Evolutionary conservation across 2,797 vertebrate species (phyloP).

Genomic region (Pteropus rufus): DNA sequence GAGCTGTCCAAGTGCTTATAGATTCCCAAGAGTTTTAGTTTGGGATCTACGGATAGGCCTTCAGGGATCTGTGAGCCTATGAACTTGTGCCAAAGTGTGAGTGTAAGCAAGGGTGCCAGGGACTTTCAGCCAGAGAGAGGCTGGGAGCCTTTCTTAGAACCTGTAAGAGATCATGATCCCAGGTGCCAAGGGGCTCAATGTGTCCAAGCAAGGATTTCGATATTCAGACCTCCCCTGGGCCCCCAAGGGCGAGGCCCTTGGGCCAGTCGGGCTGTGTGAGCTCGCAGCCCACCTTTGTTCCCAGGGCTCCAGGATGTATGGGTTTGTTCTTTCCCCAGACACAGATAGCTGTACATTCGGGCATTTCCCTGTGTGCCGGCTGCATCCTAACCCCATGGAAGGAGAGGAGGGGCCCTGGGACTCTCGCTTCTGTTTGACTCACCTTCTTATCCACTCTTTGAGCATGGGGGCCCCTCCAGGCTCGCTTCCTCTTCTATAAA

Average conservation of each 20-base stretch:
- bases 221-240: not conserved
- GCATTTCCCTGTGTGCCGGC: not conserved
- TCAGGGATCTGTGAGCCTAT: not conserved
- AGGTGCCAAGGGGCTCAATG: too few relatives aligned
- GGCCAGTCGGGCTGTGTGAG: not conserved
- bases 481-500: not conserved
- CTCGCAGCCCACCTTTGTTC: not conserved
- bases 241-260: too few relatives aligned
- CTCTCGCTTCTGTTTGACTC: not conserved
- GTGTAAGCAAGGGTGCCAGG: accelerated
- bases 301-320: not conserved
- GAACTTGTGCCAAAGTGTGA: not conserved
- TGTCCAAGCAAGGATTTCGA: not conserved
- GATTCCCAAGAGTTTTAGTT: not conserved
- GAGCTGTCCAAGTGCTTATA: not conserved
- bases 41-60: not conserved
- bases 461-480: accelerated
- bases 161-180: not conserved
- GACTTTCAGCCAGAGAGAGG: not conserved
- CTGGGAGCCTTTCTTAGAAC: not conserved
- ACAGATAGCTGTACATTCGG: not conserved
- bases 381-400: not conserved
- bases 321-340: not conserved
- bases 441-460: not conserved
- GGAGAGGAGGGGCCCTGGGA: not conserved